Evolutionary conservation across 2,113 vertebrate genomes (phyloP).

Genomic region (Xyrauchen texanus): DNA sequence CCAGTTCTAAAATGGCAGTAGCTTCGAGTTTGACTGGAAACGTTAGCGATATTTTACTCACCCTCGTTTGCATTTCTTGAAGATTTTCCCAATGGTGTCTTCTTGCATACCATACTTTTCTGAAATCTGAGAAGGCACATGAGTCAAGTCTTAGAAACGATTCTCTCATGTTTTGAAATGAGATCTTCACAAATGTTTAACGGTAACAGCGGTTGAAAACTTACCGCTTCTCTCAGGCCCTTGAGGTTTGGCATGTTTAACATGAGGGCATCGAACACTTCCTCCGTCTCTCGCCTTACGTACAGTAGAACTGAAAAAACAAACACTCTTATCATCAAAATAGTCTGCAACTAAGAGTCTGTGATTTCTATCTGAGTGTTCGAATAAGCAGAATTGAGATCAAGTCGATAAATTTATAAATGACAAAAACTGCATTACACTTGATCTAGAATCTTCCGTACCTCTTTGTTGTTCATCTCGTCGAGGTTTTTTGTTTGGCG

Average conservation of each 20-base stretch:
- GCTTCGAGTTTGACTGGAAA: not conserved
- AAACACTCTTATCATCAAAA: not conserved
- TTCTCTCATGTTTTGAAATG: constrained; percentile 10
- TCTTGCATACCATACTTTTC: constrained; percentile 93
- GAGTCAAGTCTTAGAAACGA: constrained; percentile 11
- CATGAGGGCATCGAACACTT: constrained; percentile 97
- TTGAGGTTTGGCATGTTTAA: constrained; percentile 88
- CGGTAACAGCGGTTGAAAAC: constrained; percentile 54
- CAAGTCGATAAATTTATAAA: no score
- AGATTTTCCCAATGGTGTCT: constrained; percentile 94
- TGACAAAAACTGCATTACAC: no score
- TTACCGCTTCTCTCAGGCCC: constrained; percentile 90
- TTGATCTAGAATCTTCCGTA: constrained; percentile 50
- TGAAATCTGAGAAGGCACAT: constrained; percentile 83
- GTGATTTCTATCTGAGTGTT: no score
- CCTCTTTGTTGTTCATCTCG: constrained; percentile 88
- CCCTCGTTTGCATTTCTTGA: constrained; percentile 99
- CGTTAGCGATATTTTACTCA: constrained; percentile 69
- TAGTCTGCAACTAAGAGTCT: not conserved
- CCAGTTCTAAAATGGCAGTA: not conserved
- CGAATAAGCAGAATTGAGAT: no score
- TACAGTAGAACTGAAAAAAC: constrained; percentile 85
- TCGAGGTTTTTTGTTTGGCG: constrained; percentile 79
- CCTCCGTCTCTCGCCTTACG: constrained; percentile 84
- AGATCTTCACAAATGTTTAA: constrained; percentile 18